phyloP scores from a whole-genome alignment of 30 jellyfish, hydroid and myxozoan species.

The Cassiopea andromeda region DNA sequence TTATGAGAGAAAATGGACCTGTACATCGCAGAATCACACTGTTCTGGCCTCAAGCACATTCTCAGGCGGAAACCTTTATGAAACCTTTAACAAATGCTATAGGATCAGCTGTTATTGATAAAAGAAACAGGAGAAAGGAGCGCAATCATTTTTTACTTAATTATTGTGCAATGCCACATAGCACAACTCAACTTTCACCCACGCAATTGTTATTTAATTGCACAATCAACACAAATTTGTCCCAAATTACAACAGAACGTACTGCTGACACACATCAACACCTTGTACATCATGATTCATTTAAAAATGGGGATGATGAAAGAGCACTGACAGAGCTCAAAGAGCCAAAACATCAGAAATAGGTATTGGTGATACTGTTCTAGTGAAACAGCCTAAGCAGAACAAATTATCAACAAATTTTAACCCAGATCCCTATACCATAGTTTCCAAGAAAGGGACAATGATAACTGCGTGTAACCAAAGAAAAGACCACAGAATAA shows the following conservation, averaged over 20 bases:
- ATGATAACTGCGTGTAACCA: neutral
- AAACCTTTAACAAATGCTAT: constrained; percentile 24
- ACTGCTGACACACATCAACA: neutral
- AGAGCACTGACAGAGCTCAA: neutral
- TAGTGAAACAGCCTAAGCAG: neutral
- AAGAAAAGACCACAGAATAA: neutral
- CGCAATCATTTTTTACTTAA: neutral
- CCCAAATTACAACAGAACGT: neutral
- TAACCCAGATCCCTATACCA: neutral
- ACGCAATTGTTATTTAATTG: neutral
- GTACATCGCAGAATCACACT: neutral
- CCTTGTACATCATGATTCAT: neutral
- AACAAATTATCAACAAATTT: neutral
- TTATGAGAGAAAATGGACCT: neutral
- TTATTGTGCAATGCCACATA: neutral
- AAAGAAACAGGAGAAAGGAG: neutral
- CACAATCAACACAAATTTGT: neutral
- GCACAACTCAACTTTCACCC: neutral
- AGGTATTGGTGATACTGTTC: neutral
- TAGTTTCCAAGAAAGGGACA: neutral
- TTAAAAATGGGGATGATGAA: neutral
- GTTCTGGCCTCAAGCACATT: constrained; percentile 25
- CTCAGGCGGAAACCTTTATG: constrained; percentile 42
- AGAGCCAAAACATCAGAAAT: neutral
- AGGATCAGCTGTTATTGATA: neutral